Conservation (phyloP, 2,113 vertebrate genomes). For the Coptodon bakossiorum region DNA sequence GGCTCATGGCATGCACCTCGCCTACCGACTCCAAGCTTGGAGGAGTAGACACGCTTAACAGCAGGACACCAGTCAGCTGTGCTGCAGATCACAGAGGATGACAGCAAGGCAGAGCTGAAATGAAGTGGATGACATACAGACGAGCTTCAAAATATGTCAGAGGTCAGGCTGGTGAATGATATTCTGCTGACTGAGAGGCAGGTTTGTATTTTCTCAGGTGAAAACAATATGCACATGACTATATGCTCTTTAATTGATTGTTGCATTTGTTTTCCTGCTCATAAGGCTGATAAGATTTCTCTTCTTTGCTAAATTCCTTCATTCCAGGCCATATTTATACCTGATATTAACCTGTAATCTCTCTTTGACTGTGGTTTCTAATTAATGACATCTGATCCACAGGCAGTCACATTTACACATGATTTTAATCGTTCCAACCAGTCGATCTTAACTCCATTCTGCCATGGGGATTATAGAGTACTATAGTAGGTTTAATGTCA, state of each 20-base stretch:
- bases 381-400: background rate
- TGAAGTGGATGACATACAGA: background rate
- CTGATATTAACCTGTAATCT: background rate
- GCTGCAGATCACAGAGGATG: background rate
- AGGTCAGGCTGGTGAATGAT: background rate
- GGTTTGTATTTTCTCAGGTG: background rate
- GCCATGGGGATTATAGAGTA: background rate
- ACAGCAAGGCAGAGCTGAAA: background rate
- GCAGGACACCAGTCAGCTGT: background rate
- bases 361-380: background rate
- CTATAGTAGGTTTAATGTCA: background rate
- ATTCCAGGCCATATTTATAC: background rate
- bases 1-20: background rate
- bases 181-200: background rate
- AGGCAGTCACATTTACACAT: background rate
- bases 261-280: background rate
- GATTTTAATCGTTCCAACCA: background rate
- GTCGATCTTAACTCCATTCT: background rate
- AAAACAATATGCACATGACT: background rate
- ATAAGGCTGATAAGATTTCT: background rate
- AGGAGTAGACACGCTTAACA: background rate
- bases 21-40: background rate
- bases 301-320: background rate
- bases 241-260: background rate
- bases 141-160: background rate